Evolutionary conservation across 2,113 vertebrate genomes (phyloP).

Genomic region (Clupea harengus): DNA sequence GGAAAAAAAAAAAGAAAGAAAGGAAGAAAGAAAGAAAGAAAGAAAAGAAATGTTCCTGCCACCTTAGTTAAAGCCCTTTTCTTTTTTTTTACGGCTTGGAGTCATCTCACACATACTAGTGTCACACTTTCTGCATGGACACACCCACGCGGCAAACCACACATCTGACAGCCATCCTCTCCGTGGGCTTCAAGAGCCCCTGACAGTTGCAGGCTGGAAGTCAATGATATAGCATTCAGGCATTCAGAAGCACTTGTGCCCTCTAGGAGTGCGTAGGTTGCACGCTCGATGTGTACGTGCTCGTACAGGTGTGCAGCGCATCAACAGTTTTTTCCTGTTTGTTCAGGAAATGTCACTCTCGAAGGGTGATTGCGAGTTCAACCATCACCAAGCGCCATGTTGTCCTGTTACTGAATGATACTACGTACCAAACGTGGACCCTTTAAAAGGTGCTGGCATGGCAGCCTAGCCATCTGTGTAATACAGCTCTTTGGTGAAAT

Average conservation of each 20-base stretch:
- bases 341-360: neutral
- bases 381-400: neutral
- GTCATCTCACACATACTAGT: constrained; percentile 3
- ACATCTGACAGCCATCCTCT: neutral
- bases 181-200: constrained; percentile 15
- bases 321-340: neutral
- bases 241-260: too few species aligned
- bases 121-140: constrained; percentile 2
- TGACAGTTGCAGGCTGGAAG: neutral
- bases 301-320: neutral
- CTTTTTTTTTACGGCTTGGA: constrained; percentile 23
- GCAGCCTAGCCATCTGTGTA: neutral
- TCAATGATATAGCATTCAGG: neutral
- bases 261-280: neutral
- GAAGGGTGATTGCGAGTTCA: neutral
- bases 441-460: neutral
- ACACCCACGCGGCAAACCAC: neutral
- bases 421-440: neutral
- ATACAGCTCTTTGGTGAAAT: too few species aligned
- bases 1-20: neutral
- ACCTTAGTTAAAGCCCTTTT: constrained; percentile 15
- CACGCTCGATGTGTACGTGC: neutral
- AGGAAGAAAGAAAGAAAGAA: constrained; percentile 25
- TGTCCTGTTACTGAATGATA: neutral
- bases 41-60: constrained; percentile 39